Conservation (phyloP, 2,797 vertebrate genomes). For the Hydrocynus forskahlii region DNA sequence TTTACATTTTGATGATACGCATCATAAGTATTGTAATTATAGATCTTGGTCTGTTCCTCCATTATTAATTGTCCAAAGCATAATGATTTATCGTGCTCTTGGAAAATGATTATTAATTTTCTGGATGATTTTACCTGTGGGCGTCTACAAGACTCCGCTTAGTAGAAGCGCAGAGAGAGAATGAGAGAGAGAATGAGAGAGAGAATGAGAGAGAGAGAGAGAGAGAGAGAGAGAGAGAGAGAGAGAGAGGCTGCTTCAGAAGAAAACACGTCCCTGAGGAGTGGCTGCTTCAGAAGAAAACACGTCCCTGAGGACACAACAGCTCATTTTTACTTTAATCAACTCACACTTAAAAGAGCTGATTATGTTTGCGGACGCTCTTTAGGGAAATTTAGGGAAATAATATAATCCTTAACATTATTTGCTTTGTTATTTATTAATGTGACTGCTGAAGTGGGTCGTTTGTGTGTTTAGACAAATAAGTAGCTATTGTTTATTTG, state of each 20-base stretch:
- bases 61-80: constrained; percentile 96
- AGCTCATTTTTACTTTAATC: constrained; percentile 93
- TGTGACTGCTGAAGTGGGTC: constrained; percentile 84
- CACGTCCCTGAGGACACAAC: constrained; percentile 88
- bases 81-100: constrained; percentile 94
- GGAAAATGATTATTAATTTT: constrained; percentile 97
- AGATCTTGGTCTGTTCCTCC: constrained; percentile 86
- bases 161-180: constrained; percentile 70
- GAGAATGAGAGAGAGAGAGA: constrained; percentile 29
- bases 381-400: constrained; percentile 78
- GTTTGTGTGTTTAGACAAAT: constrained; percentile 77
- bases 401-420: constrained; percentile 76
- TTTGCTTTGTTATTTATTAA: constrained; percentile 87
- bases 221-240: no score
- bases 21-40: constrained; percentile 88
- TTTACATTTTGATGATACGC: constrained; percentile 83
- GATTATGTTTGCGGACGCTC: constrained; percentile 84
- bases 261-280: constrained; percentile 88
- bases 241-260: constrained; percentile 83
- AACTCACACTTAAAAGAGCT: constrained; percentile 89
- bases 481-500: constrained; percentile 61
- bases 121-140: constrained; percentile 95
- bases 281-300: constrained; percentile 82
- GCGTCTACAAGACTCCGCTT: constrained; percentile 84
- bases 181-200: background rate